These are phyloP conservation scores for Alsophila aescularia DNA, from an alignment of 2,888 invertebrate genomes.

Conservation along the genomic window DNA sequence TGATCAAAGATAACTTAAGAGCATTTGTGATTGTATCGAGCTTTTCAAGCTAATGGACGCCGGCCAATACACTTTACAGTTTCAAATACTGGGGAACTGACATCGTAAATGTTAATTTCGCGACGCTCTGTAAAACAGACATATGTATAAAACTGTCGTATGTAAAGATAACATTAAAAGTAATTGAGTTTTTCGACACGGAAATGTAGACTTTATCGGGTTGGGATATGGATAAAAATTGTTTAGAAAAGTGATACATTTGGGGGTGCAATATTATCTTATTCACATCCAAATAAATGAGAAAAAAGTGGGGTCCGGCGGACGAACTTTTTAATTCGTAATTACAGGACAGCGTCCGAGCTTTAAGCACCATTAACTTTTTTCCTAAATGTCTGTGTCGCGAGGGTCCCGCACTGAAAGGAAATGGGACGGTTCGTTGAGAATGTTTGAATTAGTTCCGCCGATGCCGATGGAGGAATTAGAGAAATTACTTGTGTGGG, in stretches of 20 bases:
- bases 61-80: too few relatives aligned
- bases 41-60: neutral
- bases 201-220: conserved; percentile 50
- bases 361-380: conserved; percentile 83
- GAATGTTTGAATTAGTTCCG: conserved; percentile 66
- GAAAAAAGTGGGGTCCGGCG: conserved; percentile 78
- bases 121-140: conserved; percentile 64
- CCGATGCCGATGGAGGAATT: conserved; percentile 43
- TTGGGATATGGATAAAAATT: conserved; percentile 41
- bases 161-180: conserved; percentile 76
- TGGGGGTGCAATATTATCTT: conserved; percentile 78
- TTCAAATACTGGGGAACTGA: conserved; percentile 37
- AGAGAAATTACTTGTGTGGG: conserved; percentile 35
- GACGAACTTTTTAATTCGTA: conserved; percentile 83
- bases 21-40: conserved; percentile 2
- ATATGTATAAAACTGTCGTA: conserved; percentile 70
- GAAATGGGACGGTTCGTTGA: conserved; percentile 68
- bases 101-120: conserved; percentile 62
- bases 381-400: conserved; percentile 75
- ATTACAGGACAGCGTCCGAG: conserved; percentile 82
- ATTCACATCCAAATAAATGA: conserved; percentile 78
- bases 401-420: conserved; percentile 62
- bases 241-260: conserved; percentile 44
- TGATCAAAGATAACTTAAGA: conserved; percentile 20
- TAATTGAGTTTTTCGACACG: conserved; percentile 58